These are phyloP conservation scores for Oscheius onirici DNA, from an alignment of 2,888 invertebrate genomes.

Conservation along the genomic window DNA sequence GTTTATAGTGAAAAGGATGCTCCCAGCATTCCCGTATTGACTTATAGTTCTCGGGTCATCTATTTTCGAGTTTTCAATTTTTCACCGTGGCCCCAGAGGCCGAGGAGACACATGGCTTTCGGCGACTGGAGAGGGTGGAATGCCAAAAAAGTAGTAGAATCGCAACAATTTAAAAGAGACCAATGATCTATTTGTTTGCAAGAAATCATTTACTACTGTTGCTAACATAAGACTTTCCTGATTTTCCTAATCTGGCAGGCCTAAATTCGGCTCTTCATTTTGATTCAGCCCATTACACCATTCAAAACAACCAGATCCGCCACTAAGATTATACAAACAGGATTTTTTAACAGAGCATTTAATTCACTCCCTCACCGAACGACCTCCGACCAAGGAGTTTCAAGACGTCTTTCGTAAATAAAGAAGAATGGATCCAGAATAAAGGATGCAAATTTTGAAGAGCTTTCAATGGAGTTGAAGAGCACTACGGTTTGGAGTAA, in stretches of 20 bases:
- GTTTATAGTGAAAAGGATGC: background rate
- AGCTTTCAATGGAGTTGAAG: background rate
- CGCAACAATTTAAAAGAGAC: no score
- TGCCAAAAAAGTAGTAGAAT: no score
- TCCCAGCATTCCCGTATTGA: background rate
- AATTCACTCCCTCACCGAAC: no score
- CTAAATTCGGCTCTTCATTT: no score
- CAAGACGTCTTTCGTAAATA: background rate
- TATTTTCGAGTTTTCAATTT: constrained; percentile 21
- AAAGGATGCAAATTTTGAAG: constrained; percentile 6
- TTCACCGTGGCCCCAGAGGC: constrained; percentile 1
- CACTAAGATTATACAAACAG: constrained; percentile 10
- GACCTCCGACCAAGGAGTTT: background rate
- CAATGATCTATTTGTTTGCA: no score
- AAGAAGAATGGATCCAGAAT: background rate
- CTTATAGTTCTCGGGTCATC: constrained; percentile 3
- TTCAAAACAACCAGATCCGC: no score
- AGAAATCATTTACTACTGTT: no score
- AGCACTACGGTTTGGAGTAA: no score
- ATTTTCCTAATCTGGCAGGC: no score
- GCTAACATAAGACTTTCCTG: no score
- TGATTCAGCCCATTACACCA: no score
- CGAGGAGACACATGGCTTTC: constrained; percentile 3
- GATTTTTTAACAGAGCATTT: background rate
- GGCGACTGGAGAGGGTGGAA: background rate